Percentiles rank a stretch among this genome's conserved stretches.
phyloP scores from a whole-genome alignment of 1,140 invertebrate genomes.

The Hydropsyche tenuis region DNA sequence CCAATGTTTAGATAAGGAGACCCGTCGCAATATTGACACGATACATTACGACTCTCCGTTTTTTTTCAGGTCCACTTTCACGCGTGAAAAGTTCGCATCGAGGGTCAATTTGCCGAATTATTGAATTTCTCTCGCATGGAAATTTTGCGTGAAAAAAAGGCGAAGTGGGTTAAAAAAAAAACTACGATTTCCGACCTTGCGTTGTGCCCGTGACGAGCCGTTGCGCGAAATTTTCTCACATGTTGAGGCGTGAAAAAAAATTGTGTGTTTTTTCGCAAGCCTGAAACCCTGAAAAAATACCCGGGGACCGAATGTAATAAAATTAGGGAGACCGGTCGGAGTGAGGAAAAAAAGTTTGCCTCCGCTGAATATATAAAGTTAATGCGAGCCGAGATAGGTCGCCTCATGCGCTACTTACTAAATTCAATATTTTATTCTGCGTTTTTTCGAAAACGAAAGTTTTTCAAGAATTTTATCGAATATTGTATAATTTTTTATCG shows the following conservation, averaged over 20 bases:
- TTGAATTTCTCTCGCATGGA: conserved; percentile 27
- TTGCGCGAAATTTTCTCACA: too few relatives aligned
- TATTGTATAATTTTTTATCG: too few relatives aligned
- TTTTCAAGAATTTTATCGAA: too few relatives aligned
- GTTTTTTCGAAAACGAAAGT: too few relatives aligned
- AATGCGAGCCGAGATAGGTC: neutral
- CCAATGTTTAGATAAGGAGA: too few relatives aligned
- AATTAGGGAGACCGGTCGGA: conserved; percentile 7
- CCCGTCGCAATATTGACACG: too few relatives aligned
- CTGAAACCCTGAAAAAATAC: neutral
- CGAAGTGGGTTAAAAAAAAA: neutral
- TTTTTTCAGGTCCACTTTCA: conserved; percentile 1
- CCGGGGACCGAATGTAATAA: conserved; percentile 18
- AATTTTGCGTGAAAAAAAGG: neutral
- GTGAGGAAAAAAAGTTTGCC: conserved; percentile 3
- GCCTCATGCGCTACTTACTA: too few relatives aligned
- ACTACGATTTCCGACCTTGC: neutral
- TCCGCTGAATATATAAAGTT: neutral
- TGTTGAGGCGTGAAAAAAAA: too few relatives aligned
- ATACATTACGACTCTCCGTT: too few relatives aligned
- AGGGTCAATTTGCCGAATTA: conserved; percentile 31
- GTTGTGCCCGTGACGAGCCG: too few relatives aligned
- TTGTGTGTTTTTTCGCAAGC: conserved; percentile 6
- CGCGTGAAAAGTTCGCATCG: conserved; percentile 10
- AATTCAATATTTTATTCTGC: too few relatives aligned